phyloP scores from a whole-genome alignment of 2,113 vertebrate species.

The Ia io region DNA sequence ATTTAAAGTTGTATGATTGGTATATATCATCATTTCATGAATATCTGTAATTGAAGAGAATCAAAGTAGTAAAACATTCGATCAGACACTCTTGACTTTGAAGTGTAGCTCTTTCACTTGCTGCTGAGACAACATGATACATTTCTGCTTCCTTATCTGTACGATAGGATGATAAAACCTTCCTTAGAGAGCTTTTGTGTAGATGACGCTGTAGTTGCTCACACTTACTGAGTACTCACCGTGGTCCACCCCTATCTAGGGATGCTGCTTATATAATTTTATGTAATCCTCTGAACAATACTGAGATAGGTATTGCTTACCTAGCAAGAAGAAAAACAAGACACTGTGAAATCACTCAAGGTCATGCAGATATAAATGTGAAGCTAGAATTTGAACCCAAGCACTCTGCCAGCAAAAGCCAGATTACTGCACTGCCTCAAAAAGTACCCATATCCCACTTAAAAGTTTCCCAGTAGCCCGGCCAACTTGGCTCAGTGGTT shows the following conservation, averaged over 20 bases:
- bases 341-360: background rate
- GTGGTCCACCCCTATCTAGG: background rate
- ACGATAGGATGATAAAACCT: background rate
- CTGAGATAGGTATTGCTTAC: background rate
- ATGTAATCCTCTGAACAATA: background rate
- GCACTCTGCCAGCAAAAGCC: no score
- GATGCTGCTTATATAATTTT: background rate
- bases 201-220: background rate
- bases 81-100: background rate
- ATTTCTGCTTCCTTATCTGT: background rate
- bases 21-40: background rate
- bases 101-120: background rate
- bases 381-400: background rate
- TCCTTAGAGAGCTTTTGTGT: background rate
- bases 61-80: background rate
- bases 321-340: background rate
- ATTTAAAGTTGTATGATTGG: background rate
- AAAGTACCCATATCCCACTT: background rate
- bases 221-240: background rate
- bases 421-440: accelerated
- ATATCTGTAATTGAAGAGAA: background rate
- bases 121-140: background rate
- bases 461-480: no score
- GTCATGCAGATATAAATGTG: accelerated
- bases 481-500: no score